Evolutionary conservation across 2,113 vertebrate genomes (phyloP), one percentile per base, ranked within the genome.

Genomic region (Pipa parva): DNA sequence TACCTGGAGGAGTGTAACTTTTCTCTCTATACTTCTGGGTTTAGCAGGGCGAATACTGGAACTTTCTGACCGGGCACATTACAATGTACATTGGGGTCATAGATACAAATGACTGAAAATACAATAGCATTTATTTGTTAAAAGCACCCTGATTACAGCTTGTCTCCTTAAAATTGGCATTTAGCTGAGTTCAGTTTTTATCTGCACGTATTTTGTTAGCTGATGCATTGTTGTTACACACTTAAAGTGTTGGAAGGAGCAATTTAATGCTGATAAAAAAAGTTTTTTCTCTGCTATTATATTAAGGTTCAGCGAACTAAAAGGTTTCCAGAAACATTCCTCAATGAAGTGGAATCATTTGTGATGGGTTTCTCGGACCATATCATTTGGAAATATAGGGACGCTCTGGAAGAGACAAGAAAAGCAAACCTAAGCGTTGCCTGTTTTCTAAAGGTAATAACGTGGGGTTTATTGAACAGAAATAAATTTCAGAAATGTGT

Each of bases 291-390:
- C 48, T 61, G 10, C 7, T 58, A 3, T 29, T 37, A 22, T 78
- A n/a, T 66, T 26, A 77, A 54, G 97, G 84, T 93, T 74, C 84
- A 89, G 24, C 90, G 95, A 49, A 81, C 92, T 49, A 89, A 81
- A 64, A 88, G 95, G 46, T 97, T 99, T 80, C 92, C 95, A 37
- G 90, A 92, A 8, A 91, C 94, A 26, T 99, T 92, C 73, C 91
- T 89, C 70, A 86, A 72, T 75, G 92, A 92, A 9, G 15, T 97
- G 77, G 95, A 97, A 77, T 87, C 78, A 1, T 86, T 99, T 71
- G 84, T 97, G 61, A 93, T 95, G 89, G 69, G 84, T 2, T 72
- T 95, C 60, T 92, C 92, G 0, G 97, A 99, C 63, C 94, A 98
- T 10, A 88, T 99, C 78, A 87, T 82, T 83, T 98, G 93, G 92